Evolutionary conservation across 1,140 invertebrate genomes (phyloP), one percentile per base, ranked within the genome.

Genomic region (Hypsibius dujardini): DNA sequence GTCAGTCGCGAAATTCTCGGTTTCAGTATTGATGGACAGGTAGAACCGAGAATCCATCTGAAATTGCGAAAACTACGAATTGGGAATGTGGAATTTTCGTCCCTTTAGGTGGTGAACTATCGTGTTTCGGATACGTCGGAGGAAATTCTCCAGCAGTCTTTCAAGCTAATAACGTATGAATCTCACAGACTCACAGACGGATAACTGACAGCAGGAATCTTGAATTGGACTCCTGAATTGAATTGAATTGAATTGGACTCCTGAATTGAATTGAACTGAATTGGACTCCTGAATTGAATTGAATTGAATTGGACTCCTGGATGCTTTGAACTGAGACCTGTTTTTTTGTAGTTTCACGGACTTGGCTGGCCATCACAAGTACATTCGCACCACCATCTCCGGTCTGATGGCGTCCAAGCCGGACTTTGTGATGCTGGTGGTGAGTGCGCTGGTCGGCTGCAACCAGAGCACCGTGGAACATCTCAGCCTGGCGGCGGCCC

Each of bases 1-100:
- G 93, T 98, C 69, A 93, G 90, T 73, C 90, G 95, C 78, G 94
- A 98, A 81, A 92, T 96, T 73, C 84, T 98, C 28, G 95, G 94
- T 2, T 98, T 98, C 78, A 77, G 79, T 72, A 75, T 75, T 59
- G 74, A 77, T 47, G 82, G 81, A 70, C 76, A 83, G 77, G 81
- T 83, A 75, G 72, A 72, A 74, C 46, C 70, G 46, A 28, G 28
- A 28, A 28, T 28, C 28, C 28, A 28, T 28, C 15, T 28, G 15
- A 7, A 1, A 46, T 56, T 69, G 1, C 15, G 46, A 47, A 7
- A 42, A 40, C 40, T 70, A 45, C 14, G 89, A 92, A 80, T 75
- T 76, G 56, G n/a, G 75, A 76, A 67, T 7, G 42, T 46, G 2
- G 15, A 74, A 3, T 71, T 1, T 69, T 72, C n/a, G 56, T 62